Percentiles rank a stretch among this genome's conserved stretches.
phyloP scores from a whole-genome alignment of 2,888 invertebrate species.

The Stenoptilia bipunctidactyla region DNA sequence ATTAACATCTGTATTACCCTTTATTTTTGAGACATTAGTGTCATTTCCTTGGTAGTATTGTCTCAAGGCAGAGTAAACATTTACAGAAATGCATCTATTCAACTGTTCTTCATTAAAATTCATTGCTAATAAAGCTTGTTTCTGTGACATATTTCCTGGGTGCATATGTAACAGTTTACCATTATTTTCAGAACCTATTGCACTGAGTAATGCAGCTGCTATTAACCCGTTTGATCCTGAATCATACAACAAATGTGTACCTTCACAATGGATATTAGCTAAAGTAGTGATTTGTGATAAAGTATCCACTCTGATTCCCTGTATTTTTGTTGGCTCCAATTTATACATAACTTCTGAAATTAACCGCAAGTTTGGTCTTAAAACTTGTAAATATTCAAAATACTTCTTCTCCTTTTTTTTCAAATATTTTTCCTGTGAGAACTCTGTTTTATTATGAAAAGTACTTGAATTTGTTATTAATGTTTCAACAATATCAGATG shows the following conservation, averaged over 20 bases:
- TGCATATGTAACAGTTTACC: slow-evolving; percentile 82
- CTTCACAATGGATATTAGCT: slow-evolving; percentile 83
- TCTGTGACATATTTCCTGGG: slow-evolving; percentile 85
- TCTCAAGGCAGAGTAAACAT: slow-evolving; percentile 80
- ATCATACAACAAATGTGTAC: slow-evolving; percentile 87
- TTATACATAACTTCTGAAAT: slow-evolving; percentile 87
- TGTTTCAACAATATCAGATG: slow-evolving; percentile 86
- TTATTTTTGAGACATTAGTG: slow-evolving; percentile 33
- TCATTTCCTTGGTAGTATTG: slow-evolving; percentile 75
- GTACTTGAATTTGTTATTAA: slow-evolving; percentile 93
- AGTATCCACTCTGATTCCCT: slow-evolving; percentile 87
- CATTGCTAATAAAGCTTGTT: slow-evolving; percentile 83
- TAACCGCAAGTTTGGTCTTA: slow-evolving; percentile 85
- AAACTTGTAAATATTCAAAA: slow-evolving; percentile 83
- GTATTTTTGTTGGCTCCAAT: slow-evolving; percentile 80
- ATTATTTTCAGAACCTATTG: slow-evolving; percentile 75
- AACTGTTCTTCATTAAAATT: slow-evolving; percentile 81
- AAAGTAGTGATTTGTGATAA: slow-evolving; percentile 89
- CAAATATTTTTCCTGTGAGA: slow-evolving; percentile 93
- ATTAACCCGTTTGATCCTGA: slow-evolving; percentile 89
- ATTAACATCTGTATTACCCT: slow-evolving; percentile 7
- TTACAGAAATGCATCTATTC: slow-evolving; percentile 79
- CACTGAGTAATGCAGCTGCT: slow-evolving; percentile 85
- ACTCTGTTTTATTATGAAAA: slow-evolving; percentile 91
- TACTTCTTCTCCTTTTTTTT: slow-evolving; percentile 96